Base-by-base conservation (phyloP, 2,797 vertebrate genomes). In the Neoniphon sammara region DNA sequence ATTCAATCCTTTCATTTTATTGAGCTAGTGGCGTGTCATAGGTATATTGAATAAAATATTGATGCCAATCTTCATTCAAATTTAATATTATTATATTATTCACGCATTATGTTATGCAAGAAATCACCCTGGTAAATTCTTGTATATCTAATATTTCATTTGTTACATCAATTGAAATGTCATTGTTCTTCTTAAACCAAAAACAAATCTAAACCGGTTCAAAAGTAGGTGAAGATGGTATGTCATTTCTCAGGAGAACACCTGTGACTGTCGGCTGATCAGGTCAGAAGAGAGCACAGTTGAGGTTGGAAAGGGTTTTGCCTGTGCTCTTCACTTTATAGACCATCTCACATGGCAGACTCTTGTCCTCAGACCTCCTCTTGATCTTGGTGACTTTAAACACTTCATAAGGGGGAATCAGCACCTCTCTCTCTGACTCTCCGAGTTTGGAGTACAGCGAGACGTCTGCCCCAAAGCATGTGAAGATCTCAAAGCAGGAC, bases 361-460 rank as follows among this genome's bases (percentile, higher is more conserved):
- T 47, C 15, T 61, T 75, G 0, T 52, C 10, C 2, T 20, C 27
- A 27, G 74, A 73, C 0, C 66, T 59, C 14, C 5, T 70, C 46
- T 83, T n/a, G 0, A 86, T 30, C 14, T 61, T 31, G 14, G 58
- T 74, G 10, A 91, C 79, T 65, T 85, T 85, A 49, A 88, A 91
- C 4, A 79, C 62, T 44, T 91, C 89, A 7, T 85, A 87, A 0
- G 88, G 89, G 31, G 89, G 88, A 75, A 91, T 77, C 39, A 88
- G 57, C 2, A 18, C 73, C 46, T 89, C 89, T 31, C 71, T 73
- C 17, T 87, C 86, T 0, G 52, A 4, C 20, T 76, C 77, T 2
- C 80, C 74, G 0, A 81, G 14, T 39, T 52, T 75, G 0, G 86
- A 89, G 56, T 56, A 88, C 17, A 73, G 36, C 0, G 82, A 86